phyloP scores from a whole-genome alignment of 1,140 invertebrate genomes.

The Aphidius ervi region DNA sequence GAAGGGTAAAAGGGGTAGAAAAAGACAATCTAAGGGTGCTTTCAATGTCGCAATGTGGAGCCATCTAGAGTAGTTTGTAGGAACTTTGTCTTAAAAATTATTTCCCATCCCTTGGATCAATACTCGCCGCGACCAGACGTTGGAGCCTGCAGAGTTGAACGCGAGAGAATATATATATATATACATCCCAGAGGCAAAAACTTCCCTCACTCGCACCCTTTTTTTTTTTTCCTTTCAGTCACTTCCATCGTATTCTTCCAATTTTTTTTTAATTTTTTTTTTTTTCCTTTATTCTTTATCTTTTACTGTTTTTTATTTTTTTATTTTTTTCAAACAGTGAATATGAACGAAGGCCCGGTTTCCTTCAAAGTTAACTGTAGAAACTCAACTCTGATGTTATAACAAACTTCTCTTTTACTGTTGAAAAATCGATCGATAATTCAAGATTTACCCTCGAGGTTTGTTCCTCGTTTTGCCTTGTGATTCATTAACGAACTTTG shows the following conservation, averaged over 20 bases:
- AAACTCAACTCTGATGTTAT: constrained; percentile 4
- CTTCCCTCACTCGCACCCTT: not conserved
- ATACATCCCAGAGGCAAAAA: constrained; percentile 9
- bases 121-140: constrained; percentile 28
- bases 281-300: constrained; percentile 5
- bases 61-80: constrained; percentile 33
- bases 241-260: not conserved
- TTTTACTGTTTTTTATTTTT: not conserved
- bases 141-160: constrained; percentile 18
- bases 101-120: constrained; percentile 36
- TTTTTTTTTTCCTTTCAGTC: not conserved
- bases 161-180: constrained; percentile 12
- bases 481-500: constrained; percentile 20
- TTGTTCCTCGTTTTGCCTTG: constrained; percentile 15
- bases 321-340: constrained; percentile 1
- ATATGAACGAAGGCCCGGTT: constrained; percentile 6
- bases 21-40: not conserved
- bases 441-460: constrained; percentile 13
- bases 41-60: constrained; percentile 24
- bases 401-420: constrained; percentile 7
- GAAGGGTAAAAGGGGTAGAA: not conserved
- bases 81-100: constrained; percentile 43
- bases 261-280: constrained; percentile 2
- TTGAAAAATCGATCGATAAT: constrained; percentile 20
- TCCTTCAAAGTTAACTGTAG: constrained; percentile 21